These are phyloP conservation scores for Dorcus parallelipipedus DNA, from an alignment of 2,888 invertebrate species.

Conservation along the genomic window DNA sequence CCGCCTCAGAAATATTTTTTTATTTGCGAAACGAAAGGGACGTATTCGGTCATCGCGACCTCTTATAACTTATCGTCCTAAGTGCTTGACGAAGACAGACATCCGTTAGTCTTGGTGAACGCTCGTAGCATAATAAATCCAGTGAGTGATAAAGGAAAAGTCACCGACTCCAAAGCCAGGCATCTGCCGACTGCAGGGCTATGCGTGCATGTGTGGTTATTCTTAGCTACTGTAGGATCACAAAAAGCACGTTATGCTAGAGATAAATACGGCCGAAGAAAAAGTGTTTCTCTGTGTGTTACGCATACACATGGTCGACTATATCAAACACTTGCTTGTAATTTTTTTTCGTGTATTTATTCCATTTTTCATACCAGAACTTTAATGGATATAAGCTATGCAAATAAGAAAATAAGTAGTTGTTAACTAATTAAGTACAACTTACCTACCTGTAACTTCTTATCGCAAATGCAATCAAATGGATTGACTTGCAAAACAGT, in stretches of 20 bases:
- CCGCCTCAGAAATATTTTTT: not conserved
- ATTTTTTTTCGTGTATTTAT: too few relatives aligned
- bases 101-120: slow-evolving; percentile 11
- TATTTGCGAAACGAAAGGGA: too few relatives aligned
- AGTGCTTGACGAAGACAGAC: slow-evolving; percentile 10
- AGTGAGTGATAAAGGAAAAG: slow-evolving; percentile 8
- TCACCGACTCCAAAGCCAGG: not conserved
- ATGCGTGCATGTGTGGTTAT: not conserved
- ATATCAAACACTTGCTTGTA: too few relatives aligned
- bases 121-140: slow-evolving; percentile 14
- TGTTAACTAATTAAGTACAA: too few relatives aligned
- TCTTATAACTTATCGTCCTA: not conserved
- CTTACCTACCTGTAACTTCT: too few relatives aligned
- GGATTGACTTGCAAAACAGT: too few relatives aligned
- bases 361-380: too few relatives aligned
- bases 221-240: not conserved
- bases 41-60: too few relatives aligned
- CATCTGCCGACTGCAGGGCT: not conserved
- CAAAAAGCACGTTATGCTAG: not conserved
- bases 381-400: too few relatives aligned
- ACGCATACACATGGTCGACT: not conserved
- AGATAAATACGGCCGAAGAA: not conserved
- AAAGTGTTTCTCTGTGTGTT: not conserved
- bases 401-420: too few relatives aligned
- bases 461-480: too few relatives aligned